These are phyloP conservation scores for Progne subis DNA, from an alignment of 2,113 vertebrate species.

Conservation along the genomic window DNA sequence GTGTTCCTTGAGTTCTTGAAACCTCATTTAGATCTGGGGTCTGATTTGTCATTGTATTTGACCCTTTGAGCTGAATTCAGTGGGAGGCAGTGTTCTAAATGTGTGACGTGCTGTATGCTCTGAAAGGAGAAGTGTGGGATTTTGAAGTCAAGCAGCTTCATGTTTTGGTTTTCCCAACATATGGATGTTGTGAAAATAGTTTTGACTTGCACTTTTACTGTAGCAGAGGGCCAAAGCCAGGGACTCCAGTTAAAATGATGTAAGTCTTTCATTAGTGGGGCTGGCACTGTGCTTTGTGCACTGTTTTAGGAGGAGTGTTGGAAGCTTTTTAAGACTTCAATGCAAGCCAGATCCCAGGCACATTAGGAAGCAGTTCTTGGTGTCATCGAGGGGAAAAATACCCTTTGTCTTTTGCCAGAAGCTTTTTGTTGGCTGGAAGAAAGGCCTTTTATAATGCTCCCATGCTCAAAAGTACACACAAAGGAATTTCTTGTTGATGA, in stretches of 20 bases:
- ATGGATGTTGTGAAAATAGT: neutral
- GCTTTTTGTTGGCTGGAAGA: slow-evolving; percentile 6
- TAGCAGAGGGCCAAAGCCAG: neutral
- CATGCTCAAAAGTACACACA: neutral
- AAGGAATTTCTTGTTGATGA: neutral
- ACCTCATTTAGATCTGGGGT: neutral
- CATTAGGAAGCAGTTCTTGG: neutral
- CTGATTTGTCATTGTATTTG: neutral
- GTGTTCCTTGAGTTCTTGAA: slow-evolving; percentile 21
- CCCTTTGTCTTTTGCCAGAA: neutral
- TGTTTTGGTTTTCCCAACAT: neutral
- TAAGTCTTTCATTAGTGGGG: neutral
- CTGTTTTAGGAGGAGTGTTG: neutral
- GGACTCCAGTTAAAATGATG: neutral
- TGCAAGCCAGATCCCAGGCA: neutral
- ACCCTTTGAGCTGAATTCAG: neutral
- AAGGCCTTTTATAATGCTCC: neutral
- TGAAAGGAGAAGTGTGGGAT: neutral
- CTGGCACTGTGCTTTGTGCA: neutral
- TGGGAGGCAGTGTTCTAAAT: neutral
- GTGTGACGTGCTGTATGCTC: neutral
- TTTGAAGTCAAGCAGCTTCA: neutral
- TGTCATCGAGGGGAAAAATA: neutral
- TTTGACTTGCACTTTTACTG: neutral
- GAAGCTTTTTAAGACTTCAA: neutral